Base-by-base conservation (phyloP, 2,113 vertebrate species). In the Indicator maculatus region DNA sequence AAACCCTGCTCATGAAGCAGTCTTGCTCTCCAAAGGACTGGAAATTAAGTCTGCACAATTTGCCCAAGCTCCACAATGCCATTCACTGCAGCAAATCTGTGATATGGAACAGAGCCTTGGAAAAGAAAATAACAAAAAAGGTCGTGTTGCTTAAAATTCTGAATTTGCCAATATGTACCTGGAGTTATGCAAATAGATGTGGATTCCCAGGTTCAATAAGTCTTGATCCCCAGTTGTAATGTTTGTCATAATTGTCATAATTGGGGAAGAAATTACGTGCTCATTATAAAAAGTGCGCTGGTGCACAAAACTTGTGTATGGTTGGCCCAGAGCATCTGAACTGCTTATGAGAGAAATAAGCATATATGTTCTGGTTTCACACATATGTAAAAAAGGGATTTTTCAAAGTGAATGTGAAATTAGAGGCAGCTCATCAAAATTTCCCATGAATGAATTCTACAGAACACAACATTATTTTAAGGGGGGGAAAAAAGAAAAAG, bases 381-480 rank as follows among this genome's bases (percentile, higher is more conserved):
- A 67, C 12, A 61, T 11, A 11, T 59, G 76, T 76, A 38, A 81
- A 91, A 47, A 66, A 79, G 64, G 8, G 8, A 50, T 66, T 86
- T 90, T 92, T 94, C 85, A 82, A 86, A 89, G 72, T 61, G 55
- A 93, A 73, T 45, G 56, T 33, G 73, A 91, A 92, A 94, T 80
- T 59, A 92, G 64, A 90, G 76, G 31, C 60, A 86, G 69, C 45
- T 93, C 58, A 77, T 93, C 59, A 30, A 74, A 90, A 71, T 95
- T 89, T 74, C 24, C 65, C 58, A 83, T 69, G 76, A 78, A 87
- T 63, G 56, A 23, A 63, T 66, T 83, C 74, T 79, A 16, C 65
- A 91, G 33, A 94, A 85, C 38, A 77, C 12, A 5, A 79, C 52
- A 30, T 87, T 73, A 65, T 79, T 88, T 88, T 64, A 59, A 91